These are phyloP conservation scores for Cercopithecus mona DNA, from an alignment of 2,113 vertebrate species.

Conservation along the genomic window DNA sequence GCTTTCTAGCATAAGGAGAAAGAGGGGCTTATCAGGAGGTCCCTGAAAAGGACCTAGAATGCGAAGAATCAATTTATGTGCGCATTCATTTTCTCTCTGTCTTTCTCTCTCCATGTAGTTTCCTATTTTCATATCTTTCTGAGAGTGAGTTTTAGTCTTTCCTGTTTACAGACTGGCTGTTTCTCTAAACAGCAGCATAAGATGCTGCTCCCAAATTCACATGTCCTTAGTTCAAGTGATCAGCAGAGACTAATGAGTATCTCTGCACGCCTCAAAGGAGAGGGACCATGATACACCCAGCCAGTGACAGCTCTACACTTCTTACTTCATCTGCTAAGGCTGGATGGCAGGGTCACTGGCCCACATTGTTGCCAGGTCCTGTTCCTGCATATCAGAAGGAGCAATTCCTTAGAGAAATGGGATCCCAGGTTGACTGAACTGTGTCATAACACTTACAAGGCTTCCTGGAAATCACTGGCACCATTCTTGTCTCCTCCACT, in stretches of 20 bases:
- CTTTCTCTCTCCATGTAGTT: background rate
- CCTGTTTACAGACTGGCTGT: background rate
- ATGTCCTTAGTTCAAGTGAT: background rate
- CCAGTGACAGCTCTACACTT: background rate
- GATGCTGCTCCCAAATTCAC: background rate
- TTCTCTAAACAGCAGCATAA: background rate
- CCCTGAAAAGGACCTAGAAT: too few relatives aligned
- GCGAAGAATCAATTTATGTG: background rate
- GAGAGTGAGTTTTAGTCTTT: background rate
- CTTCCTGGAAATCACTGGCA: background rate
- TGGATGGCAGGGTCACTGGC: background rate
- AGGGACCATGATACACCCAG: background rate
- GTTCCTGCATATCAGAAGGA: background rate
- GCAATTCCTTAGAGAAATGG: background rate
- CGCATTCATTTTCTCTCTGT: too few relatives aligned
- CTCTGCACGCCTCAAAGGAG: background rate
- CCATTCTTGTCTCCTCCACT: background rate
- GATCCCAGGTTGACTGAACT: rapidly evolving
- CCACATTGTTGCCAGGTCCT: background rate
- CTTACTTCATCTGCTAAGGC: background rate
- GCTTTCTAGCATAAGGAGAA: background rate
- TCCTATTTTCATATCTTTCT: background rate
- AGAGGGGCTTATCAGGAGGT: background rate
- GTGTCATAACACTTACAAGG: too few relatives aligned
- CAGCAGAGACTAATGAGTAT: background rate